phyloP scores from a whole-genome alignment of 2,888 invertebrate species.

The Gisinianus flammeolus region DNA sequence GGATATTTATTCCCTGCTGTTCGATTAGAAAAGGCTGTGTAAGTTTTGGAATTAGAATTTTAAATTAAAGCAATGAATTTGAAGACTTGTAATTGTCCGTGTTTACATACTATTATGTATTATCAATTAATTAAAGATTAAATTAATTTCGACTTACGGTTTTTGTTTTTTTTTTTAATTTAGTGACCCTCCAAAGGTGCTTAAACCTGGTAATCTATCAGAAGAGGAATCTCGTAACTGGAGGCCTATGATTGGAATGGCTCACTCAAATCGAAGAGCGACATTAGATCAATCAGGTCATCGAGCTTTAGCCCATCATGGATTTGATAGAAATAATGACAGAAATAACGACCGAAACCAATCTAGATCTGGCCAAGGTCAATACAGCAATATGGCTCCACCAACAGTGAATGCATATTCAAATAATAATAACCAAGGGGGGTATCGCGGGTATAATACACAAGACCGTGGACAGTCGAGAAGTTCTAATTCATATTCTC shows the following conservation, averaged over 20 bases:
- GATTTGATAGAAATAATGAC: slow-evolving; percentile 35
- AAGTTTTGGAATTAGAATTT: slow-evolving; percentile 59
- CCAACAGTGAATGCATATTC: slow-evolving; percentile 44
- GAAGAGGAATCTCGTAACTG: slow-evolving; percentile 70
- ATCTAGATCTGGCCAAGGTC: slow-evolving; percentile 55
- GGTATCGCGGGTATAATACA: background rate
- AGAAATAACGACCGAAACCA: slow-evolving; percentile 22
- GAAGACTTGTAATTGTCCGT: no score
- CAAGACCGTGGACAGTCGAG: slow-evolving; percentile 32
- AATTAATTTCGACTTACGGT: background rate
- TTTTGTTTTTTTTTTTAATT: slow-evolving; percentile 23
- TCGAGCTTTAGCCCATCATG: slow-evolving; percentile 43
- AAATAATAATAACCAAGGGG: slow-evolving; percentile 31
- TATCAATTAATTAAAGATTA: no score
- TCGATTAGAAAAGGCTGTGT: slow-evolving; percentile 65
- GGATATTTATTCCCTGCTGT: slow-evolving; percentile 80
- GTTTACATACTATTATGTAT: no score
- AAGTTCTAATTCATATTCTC: slow-evolving; percentile 41
- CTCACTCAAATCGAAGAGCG: slow-evolving; percentile 70
- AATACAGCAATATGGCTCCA: slow-evolving; percentile 62
- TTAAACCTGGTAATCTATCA: slow-evolving; percentile 77
- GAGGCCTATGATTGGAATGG: slow-evolving; percentile 80
- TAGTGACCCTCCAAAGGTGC: slow-evolving; percentile 74
- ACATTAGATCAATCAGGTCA: slow-evolving; percentile 74
- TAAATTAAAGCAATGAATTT: no score